Conservation (phyloP, 1,140 invertebrate genomes). For the Euura saliciscinereae region DNA sequence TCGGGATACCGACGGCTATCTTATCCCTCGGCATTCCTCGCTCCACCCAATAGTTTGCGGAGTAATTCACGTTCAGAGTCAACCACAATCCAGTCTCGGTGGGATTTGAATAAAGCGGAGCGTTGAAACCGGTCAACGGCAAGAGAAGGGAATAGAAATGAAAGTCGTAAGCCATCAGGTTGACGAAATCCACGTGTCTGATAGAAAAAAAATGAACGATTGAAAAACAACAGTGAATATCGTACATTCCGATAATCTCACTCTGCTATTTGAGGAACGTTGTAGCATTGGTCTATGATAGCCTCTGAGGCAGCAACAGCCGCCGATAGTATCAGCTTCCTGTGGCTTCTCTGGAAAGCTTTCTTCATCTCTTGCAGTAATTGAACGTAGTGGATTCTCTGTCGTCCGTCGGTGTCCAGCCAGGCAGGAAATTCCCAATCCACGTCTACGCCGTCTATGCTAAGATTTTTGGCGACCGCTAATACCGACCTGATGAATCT, state of each 20-base stretch:
- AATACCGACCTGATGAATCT: slow-evolving; percentile 75
- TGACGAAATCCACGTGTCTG: slow-evolving; percentile 82
- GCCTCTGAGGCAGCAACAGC: slow-evolving; percentile 78
- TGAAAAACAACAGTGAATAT: too few species aligned
- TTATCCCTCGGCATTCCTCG: slow-evolving; percentile 84
- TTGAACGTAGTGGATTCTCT: slow-evolving; percentile 74
- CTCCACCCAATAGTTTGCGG: slow-evolving; percentile 78
- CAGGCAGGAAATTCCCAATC: slow-evolving; percentile 86
- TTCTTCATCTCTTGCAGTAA: slow-evolving; percentile 72
- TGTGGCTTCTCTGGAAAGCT: slow-evolving; percentile 65
- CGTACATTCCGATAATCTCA: slow-evolving; percentile 49
- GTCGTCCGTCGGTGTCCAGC: slow-evolving; percentile 52
- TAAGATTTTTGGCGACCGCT: slow-evolving; percentile 64
- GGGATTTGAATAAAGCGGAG: slow-evolving; percentile 71
- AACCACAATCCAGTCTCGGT: slow-evolving; percentile 70
- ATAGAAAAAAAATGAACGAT: slow-evolving; percentile 32
- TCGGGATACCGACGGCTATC: slow-evolving; percentile 87
- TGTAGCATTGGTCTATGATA: slow-evolving; percentile 77
- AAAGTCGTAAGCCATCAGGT: slow-evolving; percentile 90
- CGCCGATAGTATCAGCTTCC: slow-evolving; percentile 69
- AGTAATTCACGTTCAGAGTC: slow-evolving; percentile 83
- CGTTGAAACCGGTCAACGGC: slow-evolving; percentile 83
- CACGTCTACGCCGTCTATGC: slow-evolving; percentile 81
- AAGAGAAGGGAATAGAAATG: slow-evolving; percentile 78
- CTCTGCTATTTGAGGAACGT: slow-evolving; percentile 76